Conservation (phyloP, 2,797 vertebrate genomes). For the Mareca strepera region DNA sequence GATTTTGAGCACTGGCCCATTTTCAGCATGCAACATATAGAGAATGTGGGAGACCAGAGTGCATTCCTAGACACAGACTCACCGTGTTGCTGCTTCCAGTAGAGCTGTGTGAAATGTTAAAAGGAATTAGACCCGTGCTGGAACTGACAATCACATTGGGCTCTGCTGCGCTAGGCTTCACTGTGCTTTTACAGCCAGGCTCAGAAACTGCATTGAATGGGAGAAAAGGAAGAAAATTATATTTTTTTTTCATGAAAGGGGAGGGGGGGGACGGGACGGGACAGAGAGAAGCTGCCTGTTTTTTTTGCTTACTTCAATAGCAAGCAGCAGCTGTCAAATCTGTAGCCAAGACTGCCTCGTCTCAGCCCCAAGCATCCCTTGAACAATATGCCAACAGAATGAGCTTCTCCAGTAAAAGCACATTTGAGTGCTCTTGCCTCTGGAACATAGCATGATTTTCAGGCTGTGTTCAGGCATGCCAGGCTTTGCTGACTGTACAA, state of each 20-base stretch:
- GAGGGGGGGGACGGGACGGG: too few relatives aligned
- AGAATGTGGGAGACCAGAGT: constrained; percentile 44
- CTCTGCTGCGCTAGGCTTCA: constrained; percentile 35
- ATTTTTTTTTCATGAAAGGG: background rate
- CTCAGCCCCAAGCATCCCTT: background rate
- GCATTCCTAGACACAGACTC: constrained; percentile 82
- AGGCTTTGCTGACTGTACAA: constrained; percentile 48
- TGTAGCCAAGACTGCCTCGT: constrained; percentile 1
- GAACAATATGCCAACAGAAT: background rate
- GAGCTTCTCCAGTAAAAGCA: constrained; percentile 44
- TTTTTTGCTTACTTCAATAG: background rate
- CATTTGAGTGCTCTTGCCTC: background rate
- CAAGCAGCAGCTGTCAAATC: constrained; percentile 6
- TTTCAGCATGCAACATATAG: constrained; percentile 20
- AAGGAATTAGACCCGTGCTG: constrained; percentile 71
- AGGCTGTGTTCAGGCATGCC: constrained; percentile 37
- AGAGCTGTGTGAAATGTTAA: constrained; percentile 76
- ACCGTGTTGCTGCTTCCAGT: constrained; percentile 69
- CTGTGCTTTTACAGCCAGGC: background rate
- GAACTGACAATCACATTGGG: constrained; percentile 14
- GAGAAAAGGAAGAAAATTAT: background rate
- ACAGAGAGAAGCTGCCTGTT: background rate
- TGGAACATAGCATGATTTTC: constrained; percentile 3
- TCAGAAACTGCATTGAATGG: background rate
- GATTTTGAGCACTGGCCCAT: background rate